Evolutionary conservation across 2,797 vertebrate genomes (phyloP), one percentile per base, ranked within the genome.

Genomic region (Cynopterus sphinx): DNA sequence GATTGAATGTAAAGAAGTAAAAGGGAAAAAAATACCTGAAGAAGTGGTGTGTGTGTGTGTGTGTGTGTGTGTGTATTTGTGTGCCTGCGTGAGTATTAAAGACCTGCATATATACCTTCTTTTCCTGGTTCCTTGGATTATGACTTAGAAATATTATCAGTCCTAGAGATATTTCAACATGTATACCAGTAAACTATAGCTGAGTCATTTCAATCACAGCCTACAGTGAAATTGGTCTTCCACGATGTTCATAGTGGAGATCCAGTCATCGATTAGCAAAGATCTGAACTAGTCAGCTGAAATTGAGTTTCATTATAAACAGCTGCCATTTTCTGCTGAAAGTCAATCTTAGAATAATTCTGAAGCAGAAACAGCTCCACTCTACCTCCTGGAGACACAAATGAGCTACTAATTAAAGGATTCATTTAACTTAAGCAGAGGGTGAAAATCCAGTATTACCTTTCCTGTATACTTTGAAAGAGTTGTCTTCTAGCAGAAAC

Each of bases 391-490:
- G 41, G 70, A 55, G 68, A 68, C 33, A 70, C 9, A 10, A 41
- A n/a, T 1, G 5, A 33, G 6, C 31, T 78, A 43, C 33, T 65
- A 31, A 74, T 12, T 17, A 53, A 61, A 79, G 36, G 63, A 31
- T 4, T 61, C 49, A 12, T 4, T 5, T 28, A 53, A 53, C 9
- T 28, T 57, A 57, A 39, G 9, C 13, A 33, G 68, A 78, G 65
- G 26, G 28, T 26, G 5, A 59, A 39, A 81, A 78, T 28, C 4
- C 59, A 43, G 36, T 2, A 5, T 96, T 96, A 98, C 97, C 97
- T 98, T 96, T 73, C 41, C 33, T 0, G 0, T 91, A 96, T 13
- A 97, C 86, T 33, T 24, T 87, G 61, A 97, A 94, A 43, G 97
- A 97, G 61, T 43, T 10, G 0, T 92, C 71, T 93, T 96, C 61